Percentiles rank a stretch among this genome's conserved stretches.
These are phyloP conservation scores for Deroplatys truncata DNA, from an alignment of 2,888 invertebrate species.

Conservation along the genomic window DNA sequence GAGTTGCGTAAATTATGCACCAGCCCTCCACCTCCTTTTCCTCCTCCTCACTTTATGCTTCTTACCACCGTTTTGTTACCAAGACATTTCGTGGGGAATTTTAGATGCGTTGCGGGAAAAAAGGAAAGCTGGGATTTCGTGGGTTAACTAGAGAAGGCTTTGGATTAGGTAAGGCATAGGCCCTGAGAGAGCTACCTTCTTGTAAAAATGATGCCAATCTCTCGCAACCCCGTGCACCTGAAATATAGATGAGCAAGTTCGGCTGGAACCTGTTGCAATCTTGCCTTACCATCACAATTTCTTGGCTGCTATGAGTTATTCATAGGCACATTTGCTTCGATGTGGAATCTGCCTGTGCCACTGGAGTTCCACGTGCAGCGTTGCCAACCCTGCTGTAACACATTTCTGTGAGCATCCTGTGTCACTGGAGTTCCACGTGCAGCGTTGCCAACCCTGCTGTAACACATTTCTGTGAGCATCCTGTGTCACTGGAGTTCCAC, in stretches of 20 bases:
- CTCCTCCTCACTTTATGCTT: neutral
- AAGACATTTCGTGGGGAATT: slow-evolving; percentile 1
- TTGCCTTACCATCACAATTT: neutral
- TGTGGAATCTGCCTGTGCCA: neutral
- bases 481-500: no score
- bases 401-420: no score
- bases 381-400: neutral
- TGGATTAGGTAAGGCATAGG: neutral
- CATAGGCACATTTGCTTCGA: neutral
- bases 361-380: neutral
- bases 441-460: no score
- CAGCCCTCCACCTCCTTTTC: neutral
- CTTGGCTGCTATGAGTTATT: neutral
- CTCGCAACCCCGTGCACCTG: neutral
- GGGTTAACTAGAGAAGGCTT: neutral
- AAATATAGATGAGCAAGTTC: neutral
- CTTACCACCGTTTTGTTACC: neutral
- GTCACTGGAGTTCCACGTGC: no score
- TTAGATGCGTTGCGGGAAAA: neutral
- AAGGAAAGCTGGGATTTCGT: neutral
- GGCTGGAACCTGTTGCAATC: neutral
- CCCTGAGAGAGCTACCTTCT: neutral
- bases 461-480: no score
- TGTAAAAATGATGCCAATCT: neutral
- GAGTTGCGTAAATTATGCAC: slow-evolving; percentile 6